phyloP scores from a whole-genome alignment of 92 coral and sea anemone species.

The Phenganax subtilis region DNA sequence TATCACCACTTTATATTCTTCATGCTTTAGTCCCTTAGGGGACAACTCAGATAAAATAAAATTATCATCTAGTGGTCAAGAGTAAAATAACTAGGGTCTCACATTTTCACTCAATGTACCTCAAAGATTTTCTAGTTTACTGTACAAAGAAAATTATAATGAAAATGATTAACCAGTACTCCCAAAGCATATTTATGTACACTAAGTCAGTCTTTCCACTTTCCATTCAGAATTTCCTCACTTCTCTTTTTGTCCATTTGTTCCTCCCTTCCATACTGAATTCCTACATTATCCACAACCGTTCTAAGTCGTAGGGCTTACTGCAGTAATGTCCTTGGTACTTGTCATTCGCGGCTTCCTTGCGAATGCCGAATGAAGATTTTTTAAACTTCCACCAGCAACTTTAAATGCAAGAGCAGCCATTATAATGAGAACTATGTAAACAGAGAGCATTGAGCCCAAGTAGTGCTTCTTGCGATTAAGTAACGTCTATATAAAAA shows the following conservation, averaged over 20 bases:
- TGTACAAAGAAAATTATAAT: too few species aligned
- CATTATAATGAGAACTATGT: slow-evolving; percentile 72
- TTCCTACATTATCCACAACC: not conserved
- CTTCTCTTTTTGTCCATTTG: not conserved
- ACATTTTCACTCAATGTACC: too few species aligned
- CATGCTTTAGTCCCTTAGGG: too few species aligned
- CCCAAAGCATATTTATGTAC: too few species aligned
- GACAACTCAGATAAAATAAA: too few species aligned
- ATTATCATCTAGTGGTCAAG: too few species aligned
- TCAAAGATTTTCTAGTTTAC: too few species aligned
- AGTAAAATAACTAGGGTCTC: too few species aligned
- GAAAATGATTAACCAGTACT: too few species aligned
- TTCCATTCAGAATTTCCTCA: not conserved
- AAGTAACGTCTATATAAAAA: slow-evolving; percentile 65
- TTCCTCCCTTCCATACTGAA: not conserved
- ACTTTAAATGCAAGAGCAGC: slow-evolving; percentile 79
- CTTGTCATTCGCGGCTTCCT: slow-evolving; percentile 40
- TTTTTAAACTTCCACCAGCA: slow-evolving; percentile 84
- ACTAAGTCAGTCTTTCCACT: too few species aligned
- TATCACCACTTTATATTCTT: too few species aligned
- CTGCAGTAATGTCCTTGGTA: slow-evolving; percentile 17
- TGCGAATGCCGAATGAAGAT: slow-evolving; percentile 54
- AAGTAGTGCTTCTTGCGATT: slow-evolving; percentile 60
- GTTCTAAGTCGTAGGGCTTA: slow-evolving; percentile 29
- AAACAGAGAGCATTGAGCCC: slow-evolving; percentile 71